Conservation (phyloP, 2,113 vertebrate genomes). For the Chaenogobius annularis region DNA sequence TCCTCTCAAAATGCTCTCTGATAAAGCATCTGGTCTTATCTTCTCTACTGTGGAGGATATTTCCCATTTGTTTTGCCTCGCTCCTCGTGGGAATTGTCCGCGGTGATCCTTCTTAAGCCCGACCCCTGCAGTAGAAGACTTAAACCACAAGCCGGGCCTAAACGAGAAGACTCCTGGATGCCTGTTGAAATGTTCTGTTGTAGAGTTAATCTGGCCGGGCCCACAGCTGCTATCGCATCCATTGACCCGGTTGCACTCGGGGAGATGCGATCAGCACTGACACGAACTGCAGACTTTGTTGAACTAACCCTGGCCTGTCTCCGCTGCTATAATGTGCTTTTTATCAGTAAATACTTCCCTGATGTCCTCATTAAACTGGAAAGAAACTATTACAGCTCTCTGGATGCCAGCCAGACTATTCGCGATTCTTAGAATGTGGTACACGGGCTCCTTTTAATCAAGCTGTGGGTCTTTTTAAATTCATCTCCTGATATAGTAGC, state of each 20-base stretch:
- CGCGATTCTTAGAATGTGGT: not conserved
- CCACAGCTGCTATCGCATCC: constrained; percentile 29
- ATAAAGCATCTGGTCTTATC: constrained; percentile 10
- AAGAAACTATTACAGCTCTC: constrained; percentile 21
- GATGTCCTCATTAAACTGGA: constrained; percentile 44
- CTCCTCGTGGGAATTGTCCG: constrained; percentile 4
- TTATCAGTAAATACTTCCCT: constrained; percentile 40
- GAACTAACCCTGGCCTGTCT: constrained; percentile 2
- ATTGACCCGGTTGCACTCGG: constrained; percentile 25
- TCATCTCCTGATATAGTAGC: too few relatives aligned
- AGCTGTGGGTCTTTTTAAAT: too few relatives aligned
- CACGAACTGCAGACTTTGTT: constrained; percentile 34
- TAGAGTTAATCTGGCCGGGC: constrained; percentile 35
- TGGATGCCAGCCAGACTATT: not conserved
- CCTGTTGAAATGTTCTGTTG: not conserved
- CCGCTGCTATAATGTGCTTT: constrained; percentile 17
- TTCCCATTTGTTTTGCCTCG: constrained; percentile 27
- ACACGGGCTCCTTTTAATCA: too few relatives aligned
- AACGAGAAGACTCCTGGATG: not conserved
- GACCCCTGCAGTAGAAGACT: constrained; percentile 15
- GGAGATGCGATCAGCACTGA: constrained; percentile 41
- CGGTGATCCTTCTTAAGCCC: constrained; percentile 5
- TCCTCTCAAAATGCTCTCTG: not conserved
- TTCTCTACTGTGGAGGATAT: constrained; percentile 12
- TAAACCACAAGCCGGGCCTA: constrained; percentile 12